phyloP scores from a whole-genome alignment of 1,140 invertebrate genomes.

The Argopecten irradians region DNA sequence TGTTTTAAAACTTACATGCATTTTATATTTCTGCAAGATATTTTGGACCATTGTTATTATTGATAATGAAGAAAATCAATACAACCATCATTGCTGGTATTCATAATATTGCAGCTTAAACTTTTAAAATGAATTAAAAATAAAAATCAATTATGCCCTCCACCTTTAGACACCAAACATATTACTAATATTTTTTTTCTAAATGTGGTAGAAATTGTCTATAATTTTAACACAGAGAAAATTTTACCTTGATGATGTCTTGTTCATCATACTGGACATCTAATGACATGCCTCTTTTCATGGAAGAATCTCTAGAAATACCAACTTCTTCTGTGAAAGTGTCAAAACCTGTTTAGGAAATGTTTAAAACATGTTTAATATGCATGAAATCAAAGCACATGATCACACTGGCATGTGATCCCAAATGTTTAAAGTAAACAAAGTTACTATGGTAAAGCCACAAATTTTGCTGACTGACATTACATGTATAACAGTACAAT shows the following conservation, averaged over 20 bases:
- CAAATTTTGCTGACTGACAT: background rate
- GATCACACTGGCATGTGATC: background rate
- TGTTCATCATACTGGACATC: constrained; percentile 84
- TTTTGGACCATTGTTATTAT: background rate
- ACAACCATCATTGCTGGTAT: background rate
- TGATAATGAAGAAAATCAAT: background rate
- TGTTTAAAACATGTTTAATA: background rate
- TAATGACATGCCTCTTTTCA: constrained; percentile 80
- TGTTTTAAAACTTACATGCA: background rate
- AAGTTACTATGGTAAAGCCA: background rate
- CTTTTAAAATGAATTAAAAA: background rate
- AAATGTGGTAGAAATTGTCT: background rate
- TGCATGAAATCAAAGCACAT: background rate
- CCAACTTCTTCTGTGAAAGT: constrained; percentile 85
- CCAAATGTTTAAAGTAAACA: no score
- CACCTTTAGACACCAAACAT: background rate
- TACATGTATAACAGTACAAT: background rate
- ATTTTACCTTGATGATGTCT: constrained; percentile 83
- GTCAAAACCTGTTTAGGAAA: constrained; percentile 81
- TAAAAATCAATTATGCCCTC: background rate
- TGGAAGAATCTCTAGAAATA: constrained; percentile 80
- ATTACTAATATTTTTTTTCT: no score
- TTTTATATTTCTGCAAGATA: background rate
- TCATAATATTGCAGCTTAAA: background rate
- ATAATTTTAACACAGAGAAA: background rate